phyloP scores from a whole-genome alignment of 1,140 invertebrate genomes.

The Papilio helenus region DNA sequence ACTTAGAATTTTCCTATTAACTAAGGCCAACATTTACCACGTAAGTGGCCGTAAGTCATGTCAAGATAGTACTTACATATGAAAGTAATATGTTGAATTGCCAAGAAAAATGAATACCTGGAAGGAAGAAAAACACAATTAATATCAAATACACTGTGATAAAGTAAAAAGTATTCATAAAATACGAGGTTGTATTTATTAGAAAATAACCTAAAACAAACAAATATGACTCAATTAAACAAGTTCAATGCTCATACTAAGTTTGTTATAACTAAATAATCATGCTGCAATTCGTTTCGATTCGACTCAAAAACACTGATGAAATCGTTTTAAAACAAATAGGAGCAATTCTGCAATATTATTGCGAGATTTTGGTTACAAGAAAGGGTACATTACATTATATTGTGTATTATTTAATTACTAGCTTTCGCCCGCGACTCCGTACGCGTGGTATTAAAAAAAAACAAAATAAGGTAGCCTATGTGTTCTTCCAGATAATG shows the following conservation, averaged over 20 bases:
- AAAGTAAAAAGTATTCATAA: neutral
- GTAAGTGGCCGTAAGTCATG: slow-evolving; percentile 23
- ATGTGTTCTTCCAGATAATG: too few species aligned
- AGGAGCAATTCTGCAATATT: too few species aligned
- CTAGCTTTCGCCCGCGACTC: too few species aligned
- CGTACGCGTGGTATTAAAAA: too few species aligned
- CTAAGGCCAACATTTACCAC: slow-evolving; percentile 10
- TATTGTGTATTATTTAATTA: too few species aligned
- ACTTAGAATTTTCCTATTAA: slow-evolving; percentile 24
- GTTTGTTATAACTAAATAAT: too few species aligned
- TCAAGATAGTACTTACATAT: slow-evolving; percentile 22
- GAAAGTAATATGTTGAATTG: neutral
- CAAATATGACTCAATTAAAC: neutral
- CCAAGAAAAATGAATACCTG: neutral
- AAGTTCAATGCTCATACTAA: neutral
- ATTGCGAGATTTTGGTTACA: too few species aligned
- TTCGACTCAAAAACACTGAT: too few species aligned
- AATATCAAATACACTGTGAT: neutral
- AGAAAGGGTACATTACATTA: too few species aligned
- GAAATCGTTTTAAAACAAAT: too few species aligned
- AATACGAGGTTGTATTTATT: neutral
- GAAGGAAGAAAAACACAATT: neutral
- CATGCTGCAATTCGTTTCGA: too few species aligned
- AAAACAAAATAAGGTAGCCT: too few species aligned
- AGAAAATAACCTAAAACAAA: neutral